Evolutionary conservation across 2,797 vertebrate species (phyloP).

Genomic region (Helicolenus hilgendorfi): DNA sequence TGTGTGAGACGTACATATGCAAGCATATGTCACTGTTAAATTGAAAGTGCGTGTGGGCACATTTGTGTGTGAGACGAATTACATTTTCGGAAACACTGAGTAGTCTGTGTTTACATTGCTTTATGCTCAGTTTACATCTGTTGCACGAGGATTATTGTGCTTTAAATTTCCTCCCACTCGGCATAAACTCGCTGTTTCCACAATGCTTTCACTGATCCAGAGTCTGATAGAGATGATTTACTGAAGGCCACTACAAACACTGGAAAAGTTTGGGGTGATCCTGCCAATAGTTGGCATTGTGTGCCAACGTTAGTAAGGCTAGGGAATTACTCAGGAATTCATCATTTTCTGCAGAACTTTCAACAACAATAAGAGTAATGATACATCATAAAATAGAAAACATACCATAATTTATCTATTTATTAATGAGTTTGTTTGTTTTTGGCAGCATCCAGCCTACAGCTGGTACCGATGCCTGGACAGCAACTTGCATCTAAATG

Average conservation of each 20-base stretch:
- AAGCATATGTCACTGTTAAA: constrained; percentile 23
- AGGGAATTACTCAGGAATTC: neutral
- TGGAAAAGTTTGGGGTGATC: constrained; percentile 6
- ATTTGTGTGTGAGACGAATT: constrained; percentile 46
- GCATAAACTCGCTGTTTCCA: constrained; percentile 35
- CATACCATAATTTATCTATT: neutral
- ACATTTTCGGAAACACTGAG: constrained; percentile 48
- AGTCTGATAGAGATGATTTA: neutral
- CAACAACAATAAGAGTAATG: neutral
- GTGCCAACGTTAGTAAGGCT: neutral
- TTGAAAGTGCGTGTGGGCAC: constrained; percentile 34
- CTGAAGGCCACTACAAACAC: constrained; percentile 15
- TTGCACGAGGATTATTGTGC: constrained; percentile 43
- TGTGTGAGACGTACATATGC: constrained; percentile 33
- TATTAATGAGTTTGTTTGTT: constrained; percentile 18
- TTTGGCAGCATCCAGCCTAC: neutral
- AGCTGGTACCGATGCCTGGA: neutral
- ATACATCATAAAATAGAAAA: neutral
- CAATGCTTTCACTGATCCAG: constrained; percentile 34
- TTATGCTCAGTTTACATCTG: constrained; percentile 56
- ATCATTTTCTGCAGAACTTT: neutral
- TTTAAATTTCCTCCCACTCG: constrained; percentile 35
- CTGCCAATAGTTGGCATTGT: constrained; percentile 1
- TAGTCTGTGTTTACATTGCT: constrained; percentile 67
- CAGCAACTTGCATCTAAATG: constrained; percentile 24